phyloP scores from a whole-genome alignment of 64 coral and sea anemone genomes.

The Stichodactyla helianthus region DNA sequence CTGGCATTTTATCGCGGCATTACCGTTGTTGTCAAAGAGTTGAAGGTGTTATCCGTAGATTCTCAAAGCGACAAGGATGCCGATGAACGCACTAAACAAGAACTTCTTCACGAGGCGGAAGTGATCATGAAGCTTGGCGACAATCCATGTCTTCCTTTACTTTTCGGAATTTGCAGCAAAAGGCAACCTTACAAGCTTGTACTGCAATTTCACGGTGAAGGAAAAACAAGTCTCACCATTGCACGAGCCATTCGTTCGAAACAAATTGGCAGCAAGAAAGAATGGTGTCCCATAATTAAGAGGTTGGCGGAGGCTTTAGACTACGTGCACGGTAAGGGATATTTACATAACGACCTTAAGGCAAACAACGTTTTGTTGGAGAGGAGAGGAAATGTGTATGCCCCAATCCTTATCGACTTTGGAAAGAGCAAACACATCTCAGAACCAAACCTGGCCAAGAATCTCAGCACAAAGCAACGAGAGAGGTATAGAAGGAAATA shows the following conservation, averaged over 20 bases:
- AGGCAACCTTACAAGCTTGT: slow-evolving; percentile 14
- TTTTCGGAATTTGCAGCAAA: slow-evolving; percentile 47
- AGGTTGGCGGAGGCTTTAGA: not conserved
- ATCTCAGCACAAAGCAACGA: not conserved
- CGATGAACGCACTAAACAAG: not conserved
- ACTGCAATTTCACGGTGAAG: slow-evolving; percentile 45
- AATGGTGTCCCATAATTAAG: not conserved
- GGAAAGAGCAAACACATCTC: slow-evolving; percentile 7
- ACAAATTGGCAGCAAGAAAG: not conserved
- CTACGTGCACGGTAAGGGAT: not conserved
- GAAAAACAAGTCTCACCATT: slow-evolving; percentile 9
- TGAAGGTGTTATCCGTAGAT: not conserved
- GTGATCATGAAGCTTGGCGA: slow-evolving; percentile 17
- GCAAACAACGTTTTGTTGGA: not conserved
- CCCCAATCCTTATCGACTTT: slow-evolving; percentile 27
- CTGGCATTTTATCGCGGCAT: slow-evolving; percentile 40
- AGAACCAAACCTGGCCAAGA: not conserved
- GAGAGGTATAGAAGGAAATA: not conserved
- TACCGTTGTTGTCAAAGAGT: slow-evolving; percentile 35
- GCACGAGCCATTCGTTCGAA: not conserved
- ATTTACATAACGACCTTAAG: slow-evolving; percentile 21
- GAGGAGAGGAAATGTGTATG: not conserved
- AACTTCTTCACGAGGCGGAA: slow-evolving; percentile 31
- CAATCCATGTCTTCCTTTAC: slow-evolving; percentile 20
- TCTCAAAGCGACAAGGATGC: not conserved